Evolutionary conservation across 2,888 invertebrate species (phyloP), one percentile per base, ranked within the genome.

Genomic region (Caenorhabditis auriculariae): DNA sequence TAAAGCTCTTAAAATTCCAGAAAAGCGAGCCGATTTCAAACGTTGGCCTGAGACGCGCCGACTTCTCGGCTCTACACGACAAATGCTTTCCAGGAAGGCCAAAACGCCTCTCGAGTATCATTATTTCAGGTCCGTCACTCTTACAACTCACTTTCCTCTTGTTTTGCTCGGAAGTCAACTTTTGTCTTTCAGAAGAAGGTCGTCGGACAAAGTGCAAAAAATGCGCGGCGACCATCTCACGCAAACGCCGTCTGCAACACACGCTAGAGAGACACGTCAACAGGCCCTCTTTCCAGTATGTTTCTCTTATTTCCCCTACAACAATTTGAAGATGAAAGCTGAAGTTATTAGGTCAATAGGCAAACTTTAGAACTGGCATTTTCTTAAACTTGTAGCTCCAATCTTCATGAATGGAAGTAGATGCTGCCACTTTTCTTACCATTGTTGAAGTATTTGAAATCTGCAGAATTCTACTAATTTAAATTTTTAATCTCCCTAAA

Each of bases 11-110:
- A n/a, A 21, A 39, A 19, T 48, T 62, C 9, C 42, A 73, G 69
- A 63, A 60, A n/a, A 41, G 66, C 21, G 74, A 74, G 37, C 74
- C 74, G 5, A 62, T 74, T 9, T 65, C 74, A 12, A 74, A 75
- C 47, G 74, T 74, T 32, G 71, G 67, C 17, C 57, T 61, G 23
- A 58, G 66, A 26, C 45, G 74, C 27, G 44, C 47, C 15, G 64
- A 68, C 19, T 74, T 74, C 51, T 69, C 71, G 2, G 65, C 61
- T 17, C 54, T 74, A 9, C 74, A 74, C 50, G 68, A 72, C 51
- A 61, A 59, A 51, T 74, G 74, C 50, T 74, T 74, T 59, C 74
- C 74, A 21, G 74, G 74, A 7, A 27, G 74, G 27, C 74, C 74
- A 7, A 74, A 74, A 39, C 59, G 74, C 3, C 59, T 75, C 28